Percentiles rank a stretch among this genome's conserved stretches.
Conservation (phyloP, 2,888 invertebrate genomes). For the Meloe dianella region DNA sequence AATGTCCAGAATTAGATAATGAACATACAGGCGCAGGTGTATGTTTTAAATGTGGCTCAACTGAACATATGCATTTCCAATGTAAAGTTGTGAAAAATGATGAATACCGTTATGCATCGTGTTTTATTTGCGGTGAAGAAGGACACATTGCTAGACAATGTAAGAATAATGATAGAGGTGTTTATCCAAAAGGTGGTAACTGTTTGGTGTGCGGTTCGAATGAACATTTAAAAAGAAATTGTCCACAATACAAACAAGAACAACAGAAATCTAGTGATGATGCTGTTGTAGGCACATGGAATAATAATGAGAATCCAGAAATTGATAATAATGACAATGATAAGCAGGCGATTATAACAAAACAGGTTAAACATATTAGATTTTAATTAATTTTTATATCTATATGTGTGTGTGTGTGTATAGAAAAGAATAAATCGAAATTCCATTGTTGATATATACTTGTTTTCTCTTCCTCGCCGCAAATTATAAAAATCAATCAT, state of each 20-base stretch:
- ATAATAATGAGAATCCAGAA: constrained; percentile 49
- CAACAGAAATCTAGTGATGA: constrained; percentile 44
- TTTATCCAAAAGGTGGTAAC: constrained; percentile 82
- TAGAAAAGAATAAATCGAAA: background rate
- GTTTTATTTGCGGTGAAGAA: constrained; percentile 86
- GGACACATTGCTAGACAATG: constrained; percentile 90
- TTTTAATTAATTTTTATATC: background rate
- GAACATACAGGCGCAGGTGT: constrained; percentile 67
- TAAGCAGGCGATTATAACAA: background rate
- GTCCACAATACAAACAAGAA: constrained; percentile 63
- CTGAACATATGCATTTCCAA: constrained; percentile 80
- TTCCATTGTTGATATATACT: background rate
- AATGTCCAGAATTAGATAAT: constrained; percentile 75
- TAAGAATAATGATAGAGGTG: constrained; percentile 83
- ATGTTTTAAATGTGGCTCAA: constrained; percentile 90
- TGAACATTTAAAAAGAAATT: constrained; percentile 83
- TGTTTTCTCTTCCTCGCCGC: background rate
- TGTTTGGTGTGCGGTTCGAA: constrained; percentile 86
- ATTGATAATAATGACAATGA: constrained; percentile 15
- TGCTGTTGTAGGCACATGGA: constrained; percentile 45
- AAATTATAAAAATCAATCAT: background rate
- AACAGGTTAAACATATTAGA: background rate
- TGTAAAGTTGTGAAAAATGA: constrained; percentile 72
- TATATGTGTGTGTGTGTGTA: too few species aligned
- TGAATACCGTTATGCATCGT: constrained; percentile 81